Percentiles rank a stretch among this genome's conserved stretches.
Conservation (phyloP, 2,797 vertebrate species). For the Aythya fuligula region DNA sequence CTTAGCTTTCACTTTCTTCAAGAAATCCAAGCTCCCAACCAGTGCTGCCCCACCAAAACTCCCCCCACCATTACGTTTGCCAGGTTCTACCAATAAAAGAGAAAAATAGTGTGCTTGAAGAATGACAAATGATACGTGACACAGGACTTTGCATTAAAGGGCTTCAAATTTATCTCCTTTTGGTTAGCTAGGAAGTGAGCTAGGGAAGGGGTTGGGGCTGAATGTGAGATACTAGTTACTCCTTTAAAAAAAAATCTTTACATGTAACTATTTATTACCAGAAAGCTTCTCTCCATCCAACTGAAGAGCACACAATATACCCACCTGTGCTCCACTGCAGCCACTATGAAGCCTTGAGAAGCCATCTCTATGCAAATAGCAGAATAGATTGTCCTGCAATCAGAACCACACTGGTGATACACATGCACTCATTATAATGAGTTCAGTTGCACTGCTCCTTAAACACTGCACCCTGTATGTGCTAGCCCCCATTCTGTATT, state of each 20-base stretch:
- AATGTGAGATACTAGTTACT: not conserved
- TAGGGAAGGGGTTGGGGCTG: not conserved
- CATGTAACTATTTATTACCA: not conserved
- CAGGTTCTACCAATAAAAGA: not conserved
- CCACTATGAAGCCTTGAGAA: constrained; percentile 93
- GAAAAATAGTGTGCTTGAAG: not conserved
- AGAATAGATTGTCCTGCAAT: constrained; percentile 92
- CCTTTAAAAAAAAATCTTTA: not conserved
- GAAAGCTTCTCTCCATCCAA: not conserved
- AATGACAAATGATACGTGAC: accelerated
- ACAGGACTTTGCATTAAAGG: not conserved
- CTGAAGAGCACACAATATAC: not conserved
- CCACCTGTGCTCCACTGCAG: constrained; percentile 95
- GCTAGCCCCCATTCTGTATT: not conserved
- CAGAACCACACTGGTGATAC: constrained; percentile 29
- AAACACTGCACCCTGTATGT: not conserved
- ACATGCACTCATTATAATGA: not conserved
- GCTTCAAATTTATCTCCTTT: not conserved
- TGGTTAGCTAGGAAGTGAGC: not conserved
- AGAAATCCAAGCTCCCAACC: not conserved
- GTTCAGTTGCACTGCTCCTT: not conserved
- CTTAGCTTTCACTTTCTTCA: not conserved
- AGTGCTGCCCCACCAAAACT: not conserved
- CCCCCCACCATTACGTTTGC: not conserved
- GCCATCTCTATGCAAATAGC: constrained; percentile 93